phyloP scores from a whole-genome alignment of 2,797 vertebrate species.

The Thamnophis elegans region DNA sequence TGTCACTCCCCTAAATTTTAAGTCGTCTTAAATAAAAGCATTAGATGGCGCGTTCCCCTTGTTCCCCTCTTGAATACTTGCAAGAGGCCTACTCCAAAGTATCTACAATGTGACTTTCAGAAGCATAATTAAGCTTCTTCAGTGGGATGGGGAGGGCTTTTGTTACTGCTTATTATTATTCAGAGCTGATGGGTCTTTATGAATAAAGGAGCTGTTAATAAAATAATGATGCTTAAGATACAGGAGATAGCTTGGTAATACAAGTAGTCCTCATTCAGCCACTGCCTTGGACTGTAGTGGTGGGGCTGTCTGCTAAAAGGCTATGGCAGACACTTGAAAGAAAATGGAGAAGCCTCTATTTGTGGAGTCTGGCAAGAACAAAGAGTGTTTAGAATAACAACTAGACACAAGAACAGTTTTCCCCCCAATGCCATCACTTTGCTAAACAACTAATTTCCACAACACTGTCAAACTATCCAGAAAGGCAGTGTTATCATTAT shows the following conservation, averaged over 20 bases:
- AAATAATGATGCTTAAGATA: background rate
- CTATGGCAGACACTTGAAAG: too few relatives aligned
- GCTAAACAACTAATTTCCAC: background rate
- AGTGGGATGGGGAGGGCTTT: background rate
- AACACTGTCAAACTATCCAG: background rate
- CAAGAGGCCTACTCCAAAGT: background rate
- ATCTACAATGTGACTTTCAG: background rate
- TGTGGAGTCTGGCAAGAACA: too few relatives aligned
- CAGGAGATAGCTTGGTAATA: background rate
- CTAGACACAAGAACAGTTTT: background rate
- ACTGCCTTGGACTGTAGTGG: background rate
- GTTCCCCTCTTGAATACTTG: background rate
- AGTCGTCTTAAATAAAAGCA: background rate
- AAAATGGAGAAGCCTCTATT: too few relatives aligned
- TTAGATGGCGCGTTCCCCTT: background rate
- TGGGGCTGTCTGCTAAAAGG: too few relatives aligned
- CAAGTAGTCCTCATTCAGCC: background rate
- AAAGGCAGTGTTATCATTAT: background rate
- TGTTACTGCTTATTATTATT: background rate
- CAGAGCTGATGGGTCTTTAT: background rate
- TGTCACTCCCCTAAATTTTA: background rate
- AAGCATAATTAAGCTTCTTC: background rate
- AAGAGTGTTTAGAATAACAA: too few relatives aligned
- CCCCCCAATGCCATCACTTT: background rate
- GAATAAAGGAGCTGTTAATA: background rate